Base-by-base conservation (phyloP, 1,140 invertebrate genomes). In the Sesamia nonagrioides region DNA sequence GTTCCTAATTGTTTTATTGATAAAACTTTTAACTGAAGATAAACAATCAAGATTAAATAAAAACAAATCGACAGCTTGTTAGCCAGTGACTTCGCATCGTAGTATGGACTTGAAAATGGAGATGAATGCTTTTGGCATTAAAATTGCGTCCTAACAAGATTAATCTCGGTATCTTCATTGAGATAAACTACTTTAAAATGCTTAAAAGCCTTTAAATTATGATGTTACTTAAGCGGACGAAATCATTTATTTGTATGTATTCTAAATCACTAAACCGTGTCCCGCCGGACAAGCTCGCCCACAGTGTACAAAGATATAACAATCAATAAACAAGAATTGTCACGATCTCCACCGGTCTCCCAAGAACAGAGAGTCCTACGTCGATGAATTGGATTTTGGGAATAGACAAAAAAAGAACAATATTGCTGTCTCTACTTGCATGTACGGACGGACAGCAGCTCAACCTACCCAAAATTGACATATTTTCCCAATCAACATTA, bases 321-420 rank as follows among this genome's bases (percentile, higher is more conserved):
- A 37, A 63, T 40, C 60, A 40, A 63, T 63, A 63, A 63, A 63
- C 60, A 63, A 42, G 27, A 63, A 17, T 40, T 63, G 60, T 63
- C 60, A 63, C 60, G 60, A 63, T 17, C 37, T 35, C 50, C 50
- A 18, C 50, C 17, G n/a, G 7, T 45, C 2, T 13, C 42, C 21
- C 8, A 27, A 27, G 54, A 58, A 27, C 21, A 58, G 13, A 58
- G 8, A 27, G 27, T 1, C 1, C 52, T 2, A 54, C 6, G 52
- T 9, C 1, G 8, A 54, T 17, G 52, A 17, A 11, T 4, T 9
- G 21, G 9, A 58, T 18, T 58, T 27, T 58, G 27, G 54, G 11
- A 13, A 27, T 27, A 8, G 54, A 58, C 18, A 11, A 58, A 33
- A 58, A 58, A 58, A 8, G 6, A 17, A 27, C 2, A 3, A 33